phyloP scores from a whole-genome alignment of 1,140 invertebrate genomes.

The Copidosoma floridanum region DNA sequence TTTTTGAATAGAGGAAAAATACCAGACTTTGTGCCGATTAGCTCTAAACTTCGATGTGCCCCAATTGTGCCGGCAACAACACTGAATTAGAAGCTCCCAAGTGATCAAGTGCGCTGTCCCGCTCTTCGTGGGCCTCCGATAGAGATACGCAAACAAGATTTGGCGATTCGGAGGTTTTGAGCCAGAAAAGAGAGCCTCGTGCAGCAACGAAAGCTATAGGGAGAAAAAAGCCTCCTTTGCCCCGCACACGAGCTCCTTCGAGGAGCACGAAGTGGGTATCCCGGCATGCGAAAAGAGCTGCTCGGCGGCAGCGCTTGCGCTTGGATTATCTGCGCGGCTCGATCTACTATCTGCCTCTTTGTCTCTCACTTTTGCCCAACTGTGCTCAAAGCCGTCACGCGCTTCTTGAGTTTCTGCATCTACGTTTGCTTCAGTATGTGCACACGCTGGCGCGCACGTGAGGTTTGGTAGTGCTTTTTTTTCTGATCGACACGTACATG shows the following conservation, averaged over 20 bases:
- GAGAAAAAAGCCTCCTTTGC: neutral
- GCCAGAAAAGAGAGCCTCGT: too few species aligned
- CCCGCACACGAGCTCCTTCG: neutral
- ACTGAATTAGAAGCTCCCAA: neutral
- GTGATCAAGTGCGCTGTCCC: too few species aligned
- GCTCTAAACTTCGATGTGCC: too few species aligned
- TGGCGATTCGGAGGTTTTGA: too few species aligned
- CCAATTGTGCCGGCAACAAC: too few species aligned
- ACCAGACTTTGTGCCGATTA: too few species aligned
- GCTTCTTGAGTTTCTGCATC: slow-evolving; percentile 6
- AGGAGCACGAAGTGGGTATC: slow-evolving; percentile 13
- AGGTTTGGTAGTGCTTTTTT: too few species aligned
- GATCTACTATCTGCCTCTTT: too few species aligned
- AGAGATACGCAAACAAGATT: slow-evolving; percentile 7
- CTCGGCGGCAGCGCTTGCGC: neutral
- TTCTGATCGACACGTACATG: too few species aligned
- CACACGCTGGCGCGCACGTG: neutral
- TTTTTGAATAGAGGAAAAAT: too few species aligned
- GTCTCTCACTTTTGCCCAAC: neutral
- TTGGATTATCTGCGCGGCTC: slow-evolving; percentile 3
- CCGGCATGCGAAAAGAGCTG: slow-evolving; percentile 17
- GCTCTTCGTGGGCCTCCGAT: too few species aligned
- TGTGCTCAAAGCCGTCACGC: neutral
- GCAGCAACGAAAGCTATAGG: neutral
- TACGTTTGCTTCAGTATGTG: neutral